phyloP scores from a whole-genome alignment of 1,140 invertebrate genomes.

The Portunus trituberculatus region DNA sequence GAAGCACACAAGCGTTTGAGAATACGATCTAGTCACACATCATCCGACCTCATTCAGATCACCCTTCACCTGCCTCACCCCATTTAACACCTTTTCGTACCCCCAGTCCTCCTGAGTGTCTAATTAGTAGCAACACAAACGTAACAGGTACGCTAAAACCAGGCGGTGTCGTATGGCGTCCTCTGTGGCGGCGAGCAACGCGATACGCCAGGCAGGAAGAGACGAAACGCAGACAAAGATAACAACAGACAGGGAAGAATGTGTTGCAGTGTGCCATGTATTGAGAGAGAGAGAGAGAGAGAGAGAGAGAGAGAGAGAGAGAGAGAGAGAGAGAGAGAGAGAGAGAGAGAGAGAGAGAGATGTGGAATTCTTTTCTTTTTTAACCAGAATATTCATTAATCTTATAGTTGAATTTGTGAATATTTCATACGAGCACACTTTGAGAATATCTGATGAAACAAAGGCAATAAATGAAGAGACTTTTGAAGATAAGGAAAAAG shows the following conservation, averaged over 20 bases:
- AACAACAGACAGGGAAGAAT: background rate
- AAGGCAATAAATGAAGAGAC: no score
- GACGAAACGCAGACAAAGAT: background rate
- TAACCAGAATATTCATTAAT: no score
- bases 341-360: background rate
- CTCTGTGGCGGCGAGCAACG: background rate
- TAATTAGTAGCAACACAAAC: slow-evolving; percentile 2
- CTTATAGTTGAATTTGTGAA: no score
- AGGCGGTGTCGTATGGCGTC: background rate
- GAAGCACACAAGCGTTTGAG: no score
- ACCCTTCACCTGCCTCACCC: no score
- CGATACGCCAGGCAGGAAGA: background rate
- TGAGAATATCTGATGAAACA: no score
- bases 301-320: background rate
- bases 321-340: background rate
- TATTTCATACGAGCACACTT: no score
- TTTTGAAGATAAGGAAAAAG: no score
- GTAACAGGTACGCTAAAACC: background rate
- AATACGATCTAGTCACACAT: no score
- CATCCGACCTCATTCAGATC: no score
- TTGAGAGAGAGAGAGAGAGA: background rate
- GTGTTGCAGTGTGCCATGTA: background rate
- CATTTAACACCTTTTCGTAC: no score
- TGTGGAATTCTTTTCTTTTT: background rate
- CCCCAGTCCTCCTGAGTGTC: background rate